Base-by-base conservation (phyloP, 35 echinoderm and acorn worm genomes). In the Anneissia japonica region DNA sequence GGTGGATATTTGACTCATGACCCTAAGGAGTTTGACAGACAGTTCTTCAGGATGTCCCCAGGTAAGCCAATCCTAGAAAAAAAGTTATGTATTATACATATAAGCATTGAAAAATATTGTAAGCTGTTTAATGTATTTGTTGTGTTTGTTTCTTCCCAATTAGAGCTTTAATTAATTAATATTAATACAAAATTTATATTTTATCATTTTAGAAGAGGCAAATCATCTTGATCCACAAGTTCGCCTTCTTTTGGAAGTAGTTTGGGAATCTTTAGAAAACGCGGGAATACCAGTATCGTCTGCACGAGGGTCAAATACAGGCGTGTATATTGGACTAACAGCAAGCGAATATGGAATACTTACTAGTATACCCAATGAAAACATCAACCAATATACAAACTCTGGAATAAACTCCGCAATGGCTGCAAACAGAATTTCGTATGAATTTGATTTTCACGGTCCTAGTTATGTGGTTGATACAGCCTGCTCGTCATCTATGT, bases 311-410 rank as follows among this genome's bases (percentile, higher is more conserved):
- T 88, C 91, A 14, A 97, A 97, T 55, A 97, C 95, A 5, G 95
- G 95, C 28, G 95, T 97, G 21, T 97, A 91, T 82, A 84, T 91
- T 36, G 95, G 95, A 30, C 83, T 98, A 31, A 98, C 95, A 1
- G 95, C 95, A 28, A 88, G 89, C 74, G 95, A 98, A 74, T 98
- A 98, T 31, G 91, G 89, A 5, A 83, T 91, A 55, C 82, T 94
- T 0, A 38, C 93, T 13, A 87, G 86, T 31, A 90, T 91, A 86
- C 92, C 96, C 0, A 91, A 89, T 43, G 92, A 90, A 73, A 98
- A 99, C 41, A 92, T 99, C 46, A 94, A 91, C 46, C 96, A 99
- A 74, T 99, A 99, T 84, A 99, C 92, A n/a, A 99, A 99, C 81
- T 94, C 92, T 0, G 92, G 92, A 0, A 91, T 88, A 31, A 99